These are phyloP conservation scores for Polydrusus cervinus DNA, from an alignment of 2,888 invertebrate species.

Conservation along the genomic window DNA sequence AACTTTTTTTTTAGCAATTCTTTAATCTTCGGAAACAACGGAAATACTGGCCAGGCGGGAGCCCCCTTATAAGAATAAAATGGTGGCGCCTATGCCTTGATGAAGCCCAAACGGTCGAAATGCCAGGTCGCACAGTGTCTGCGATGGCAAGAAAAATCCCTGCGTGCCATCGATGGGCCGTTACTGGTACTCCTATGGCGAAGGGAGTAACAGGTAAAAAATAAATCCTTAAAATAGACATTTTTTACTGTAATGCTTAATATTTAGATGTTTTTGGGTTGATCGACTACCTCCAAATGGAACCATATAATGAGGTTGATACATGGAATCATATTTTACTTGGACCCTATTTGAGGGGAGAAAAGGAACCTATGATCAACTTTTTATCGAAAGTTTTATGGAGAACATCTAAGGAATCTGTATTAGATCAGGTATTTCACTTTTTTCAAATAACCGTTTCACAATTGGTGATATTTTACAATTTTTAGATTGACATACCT, in stretches of 20 bases:
- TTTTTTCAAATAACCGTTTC: too few relatives aligned
- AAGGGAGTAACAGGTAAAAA: conserved; percentile 66
- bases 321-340: conserved; percentile 75
- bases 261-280: conserved; percentile 73
- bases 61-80: conserved; percentile 79
- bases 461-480: background rate
- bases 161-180: conserved; percentile 81
- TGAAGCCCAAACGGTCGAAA: conserved; percentile 88
- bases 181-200: conserved; percentile 79
- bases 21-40: conserved; percentile 71
- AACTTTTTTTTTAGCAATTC: conserved; percentile 51
- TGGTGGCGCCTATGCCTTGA: conserved; percentile 88
- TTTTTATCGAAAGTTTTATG: conserved; percentile 77
- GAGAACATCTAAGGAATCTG: conserved; percentile 81
- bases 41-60: conserved; percentile 77
- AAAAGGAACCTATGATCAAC: conserved; percentile 71
- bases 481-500: conserved; percentile 76
- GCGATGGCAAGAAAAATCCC: conserved; percentile 76
- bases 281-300: conserved; percentile 75
- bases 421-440: conserved; percentile 75
- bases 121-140: conserved; percentile 74
- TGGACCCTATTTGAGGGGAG: conserved; percentile 72
- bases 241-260: conserved; percentile 56
- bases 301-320: conserved; percentile 73
- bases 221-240: too few relatives aligned